phyloP scores from a whole-genome alignment of 1,140 invertebrate genomes.

The Drosophila nannoptera region DNA sequence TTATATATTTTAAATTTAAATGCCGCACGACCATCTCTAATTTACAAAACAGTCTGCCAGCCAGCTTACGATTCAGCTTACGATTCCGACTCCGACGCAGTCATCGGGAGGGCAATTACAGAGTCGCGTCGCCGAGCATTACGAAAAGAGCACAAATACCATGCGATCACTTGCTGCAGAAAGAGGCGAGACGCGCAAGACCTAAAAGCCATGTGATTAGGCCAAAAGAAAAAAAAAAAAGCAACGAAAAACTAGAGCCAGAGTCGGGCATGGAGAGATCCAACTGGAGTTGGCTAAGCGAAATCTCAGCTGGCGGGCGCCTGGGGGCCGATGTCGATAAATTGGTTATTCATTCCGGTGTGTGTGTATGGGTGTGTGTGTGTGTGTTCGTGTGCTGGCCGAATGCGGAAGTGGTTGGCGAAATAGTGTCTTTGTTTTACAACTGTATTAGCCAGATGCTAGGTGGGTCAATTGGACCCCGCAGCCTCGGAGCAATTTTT shows the following conservation, averaged over 20 bases:
- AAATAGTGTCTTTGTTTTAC: conserved; percentile 65
- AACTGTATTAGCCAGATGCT: conserved; percentile 65
- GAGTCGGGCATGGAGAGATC: conserved; percentile 3
- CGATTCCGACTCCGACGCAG: conserved; percentile 20
- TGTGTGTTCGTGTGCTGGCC: conserved; percentile 17
- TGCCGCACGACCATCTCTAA: conserved; percentile 6
- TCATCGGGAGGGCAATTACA: conserved; percentile 32
- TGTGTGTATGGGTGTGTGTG: conserved; percentile 7
- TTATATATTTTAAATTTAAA: not conserved
- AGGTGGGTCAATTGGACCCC: conserved; percentile 33
- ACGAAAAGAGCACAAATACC: conserved; percentile 31
- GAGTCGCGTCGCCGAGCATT: conserved; percentile 18
- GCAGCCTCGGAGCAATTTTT: not conserved
- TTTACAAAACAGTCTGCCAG: not conserved
- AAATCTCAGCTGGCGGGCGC: conserved; percentile 13
- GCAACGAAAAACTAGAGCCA: not conserved
- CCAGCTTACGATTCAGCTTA: not conserved
- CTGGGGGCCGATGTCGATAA: conserved; percentile 23
- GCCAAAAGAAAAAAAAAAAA: conserved; percentile 6
- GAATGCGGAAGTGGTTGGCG: conserved; percentile 59
- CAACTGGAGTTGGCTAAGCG: not conserved
- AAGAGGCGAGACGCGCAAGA: conserved; percentile 2
- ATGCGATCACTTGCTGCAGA: conserved; percentile 32
- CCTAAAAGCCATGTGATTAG: conserved; percentile 36
- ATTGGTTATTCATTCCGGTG: not conserved